Base-by-base conservation (phyloP, 2,113 vertebrate genomes). In the Anarhynchus alexandrinus region DNA sequence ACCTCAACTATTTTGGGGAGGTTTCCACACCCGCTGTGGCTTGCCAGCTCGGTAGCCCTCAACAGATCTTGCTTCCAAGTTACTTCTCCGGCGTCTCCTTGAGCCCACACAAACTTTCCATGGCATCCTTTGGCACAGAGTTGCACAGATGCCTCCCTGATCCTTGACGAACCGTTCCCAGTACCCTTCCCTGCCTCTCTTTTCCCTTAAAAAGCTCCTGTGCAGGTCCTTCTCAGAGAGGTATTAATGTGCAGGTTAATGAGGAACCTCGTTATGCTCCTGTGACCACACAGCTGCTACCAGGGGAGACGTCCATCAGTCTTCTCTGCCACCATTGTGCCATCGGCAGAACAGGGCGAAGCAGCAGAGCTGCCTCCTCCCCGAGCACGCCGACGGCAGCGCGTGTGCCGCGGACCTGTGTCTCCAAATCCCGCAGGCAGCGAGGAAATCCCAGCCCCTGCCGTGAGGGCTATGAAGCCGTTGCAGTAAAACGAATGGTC, bases 341-440 rank as follows among this genome's bases (percentile, higher is more conserved):
- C 61, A 15, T 40, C 11, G 40, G 36, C 11, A 69, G 79, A 59
- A 38, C 2, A 15, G 67, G 29, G 20, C 4, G 3, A 59, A 72
- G 66, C 59, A 49, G 69, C 54, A 51, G 51, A 77, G 26, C 36
- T 62, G 49, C 34, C 23, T 15, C 40, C 29, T 61, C 55, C n/a
- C 32, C 0, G 4, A 69, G 54, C 36, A 29, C 6, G 8, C 47
- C 0, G 5, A 26, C 0, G 1, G 67, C 81, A 72, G 66, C 0
- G 1, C 2, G 6, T 4, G 26, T 64, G 54, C 42, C 2, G 0
- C 18, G n/a, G 81, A 29, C 34, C 47, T 14, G 12, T 1, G 1
- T 15, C 49, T 64, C 57, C 52, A 42, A 12, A 49, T 40, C 58
- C 34, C 0, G 0, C 42, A 40, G 67, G 42, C 62, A 81, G 62